These are phyloP conservation scores for Cnemophilus loriae DNA, from an alignment of 2,113 vertebrate species.

Conservation along the genomic window DNA sequence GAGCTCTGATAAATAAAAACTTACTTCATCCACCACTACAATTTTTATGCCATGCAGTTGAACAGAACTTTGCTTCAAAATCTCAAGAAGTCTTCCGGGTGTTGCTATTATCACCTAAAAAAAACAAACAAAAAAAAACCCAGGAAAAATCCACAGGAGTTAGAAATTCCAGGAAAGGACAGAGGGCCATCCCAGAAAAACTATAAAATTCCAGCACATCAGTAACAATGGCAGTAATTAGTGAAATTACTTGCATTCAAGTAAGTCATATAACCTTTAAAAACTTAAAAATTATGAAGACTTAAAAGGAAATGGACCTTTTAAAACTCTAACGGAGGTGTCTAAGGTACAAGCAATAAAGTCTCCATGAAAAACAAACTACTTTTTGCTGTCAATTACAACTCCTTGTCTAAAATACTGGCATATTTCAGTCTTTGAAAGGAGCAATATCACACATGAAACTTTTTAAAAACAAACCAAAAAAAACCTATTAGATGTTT, in stretches of 20 bases:
- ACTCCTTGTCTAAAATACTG: background rate
- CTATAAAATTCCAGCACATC: background rate
- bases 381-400: background rate
- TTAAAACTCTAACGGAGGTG: background rate
- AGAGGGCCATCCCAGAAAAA: background rate
- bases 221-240: background rate
- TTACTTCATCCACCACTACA: constrained; percentile 93
- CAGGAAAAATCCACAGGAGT: background rate
- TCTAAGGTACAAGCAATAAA: background rate
- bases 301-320: background rate
- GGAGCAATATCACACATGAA: background rate
- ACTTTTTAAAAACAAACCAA: background rate
- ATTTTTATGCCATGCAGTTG: constrained; percentile 76
- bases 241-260: background rate
- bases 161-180: background rate
- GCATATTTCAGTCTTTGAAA: background rate
- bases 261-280: background rate
- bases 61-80: constrained; percentile 86
- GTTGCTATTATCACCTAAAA: constrained; percentile 90
- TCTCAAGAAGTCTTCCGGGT: constrained; percentile 90
- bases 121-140: too few species aligned
- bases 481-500: background rate
- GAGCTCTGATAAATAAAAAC: background rate
- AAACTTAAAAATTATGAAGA: background rate
- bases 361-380: background rate